phyloP scores from a whole-genome alignment of 2,113 vertebrate species.

The Sapajus apella region DNA sequence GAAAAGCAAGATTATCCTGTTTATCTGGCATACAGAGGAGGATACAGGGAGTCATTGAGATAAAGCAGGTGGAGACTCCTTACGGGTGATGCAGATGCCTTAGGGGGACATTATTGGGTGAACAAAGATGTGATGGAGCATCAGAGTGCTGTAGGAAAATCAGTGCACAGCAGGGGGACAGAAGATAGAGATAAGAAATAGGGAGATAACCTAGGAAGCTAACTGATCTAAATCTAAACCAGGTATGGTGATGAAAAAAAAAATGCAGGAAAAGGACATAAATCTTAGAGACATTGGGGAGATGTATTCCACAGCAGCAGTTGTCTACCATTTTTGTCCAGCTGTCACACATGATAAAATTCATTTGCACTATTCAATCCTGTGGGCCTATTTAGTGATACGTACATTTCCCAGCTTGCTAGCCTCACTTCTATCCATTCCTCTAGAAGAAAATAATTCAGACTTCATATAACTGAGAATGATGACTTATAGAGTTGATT shows the following conservation, averaged over 20 bases:
- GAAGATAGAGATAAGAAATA: background rate
- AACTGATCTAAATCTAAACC: background rate
- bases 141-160: background rate
- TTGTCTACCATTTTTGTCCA: background rate
- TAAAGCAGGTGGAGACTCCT: background rate
- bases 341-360: background rate
- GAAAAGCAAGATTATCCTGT: background rate
- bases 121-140: background rate
- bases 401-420: background rate
- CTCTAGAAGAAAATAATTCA: background rate
- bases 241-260: background rate
- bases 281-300: background rate
- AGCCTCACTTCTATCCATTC: background rate
- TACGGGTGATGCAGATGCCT: background rate
- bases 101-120: background rate
- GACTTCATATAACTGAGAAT: background rate
- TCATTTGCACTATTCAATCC: background rate
- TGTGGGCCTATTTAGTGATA: background rate
- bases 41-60: background rate
- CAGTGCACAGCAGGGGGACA: background rate
- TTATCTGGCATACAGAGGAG: background rate
- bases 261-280: background rate
- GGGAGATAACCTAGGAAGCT: background rate
- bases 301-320: background rate
- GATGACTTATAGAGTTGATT: conserved; percentile 32